Evolutionary conservation across 2,888 invertebrate species (phyloP), one percentile per base, ranked within the genome.

Genomic region (Eumacrocentrus americanus): DNA sequence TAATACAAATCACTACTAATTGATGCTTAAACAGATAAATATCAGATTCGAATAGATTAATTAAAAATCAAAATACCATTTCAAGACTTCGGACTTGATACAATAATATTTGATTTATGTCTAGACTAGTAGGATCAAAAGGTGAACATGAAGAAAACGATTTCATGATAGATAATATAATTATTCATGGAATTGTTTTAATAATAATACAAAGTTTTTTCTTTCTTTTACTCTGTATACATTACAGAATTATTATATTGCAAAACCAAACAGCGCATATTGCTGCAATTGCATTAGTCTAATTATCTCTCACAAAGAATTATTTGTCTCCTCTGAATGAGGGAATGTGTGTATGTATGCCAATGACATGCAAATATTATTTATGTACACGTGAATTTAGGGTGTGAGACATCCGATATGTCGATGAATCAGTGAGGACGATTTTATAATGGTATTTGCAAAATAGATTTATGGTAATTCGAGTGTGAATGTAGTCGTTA

Each of bases 181-280:
- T n/a, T n/a, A n/a, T n/a, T n/a, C n/a, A 50, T 50, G 35, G 35
- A 18, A 11, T 50, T 35, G 22, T 51, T 51, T 38, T n/a, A 22
- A 38, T 23, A 38, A 38, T 35, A 51, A 38, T 34, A 34, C 50
- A 50, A n/a, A 34, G n/a, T n/a, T n/a, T n/a, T n/a, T n/a, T n/a
- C n/a, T n/a, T n/a, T n/a, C n/a, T 18, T 25, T 48, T 34, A 18
- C 18, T 50, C 34, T 14, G 14, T 34, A 18, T 18, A 9, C 22
- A 37, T 11, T 40, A 9, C 16, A 40, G 35, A 22, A 18, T 51
- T 20, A 35, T 51, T 51, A 14, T 16, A 51, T 37, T 51, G 51
- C 22, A 22, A 37, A 51, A 12, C 20, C 37, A 20, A 12, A 12
- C 12, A n/a, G 4, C 16, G 20, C 23, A 20, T n/a, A 51, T 38